These are phyloP conservation scores for Australoheros scitulus DNA, from an alignment of 2,113 vertebrate genomes.

Conservation along the genomic window DNA sequence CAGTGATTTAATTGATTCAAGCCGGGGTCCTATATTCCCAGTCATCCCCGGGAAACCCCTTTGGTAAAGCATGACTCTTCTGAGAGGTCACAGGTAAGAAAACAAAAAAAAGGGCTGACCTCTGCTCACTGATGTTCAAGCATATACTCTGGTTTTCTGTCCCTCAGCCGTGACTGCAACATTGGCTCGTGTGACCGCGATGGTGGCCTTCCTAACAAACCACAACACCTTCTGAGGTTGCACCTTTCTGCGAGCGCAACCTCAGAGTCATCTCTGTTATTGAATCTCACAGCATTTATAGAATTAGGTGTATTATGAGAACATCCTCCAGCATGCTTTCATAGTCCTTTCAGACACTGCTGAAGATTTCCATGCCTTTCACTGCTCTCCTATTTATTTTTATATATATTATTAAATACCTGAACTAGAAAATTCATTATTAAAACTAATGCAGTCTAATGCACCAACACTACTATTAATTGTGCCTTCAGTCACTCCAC, in stretches of 20 bases:
- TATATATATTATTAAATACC: background rate
- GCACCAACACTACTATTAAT: background rate
- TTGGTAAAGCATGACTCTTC: constrained; percentile 26
- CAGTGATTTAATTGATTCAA: constrained; percentile 67
- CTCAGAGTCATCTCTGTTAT: constrained; percentile 6
- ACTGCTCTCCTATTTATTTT: background rate
- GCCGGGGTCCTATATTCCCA: constrained; percentile 12
- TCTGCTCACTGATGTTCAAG: constrained; percentile 40
- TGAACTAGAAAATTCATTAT: background rate
- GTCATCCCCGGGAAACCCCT: constrained; percentile 5
- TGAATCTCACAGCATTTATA: constrained; percentile 22
- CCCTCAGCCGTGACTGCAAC: background rate
- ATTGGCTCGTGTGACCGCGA: constrained; percentile 8
- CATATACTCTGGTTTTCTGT: background rate
- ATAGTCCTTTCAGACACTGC: background rate
- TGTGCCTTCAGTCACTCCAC: background rate
- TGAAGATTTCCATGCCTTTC: background rate
- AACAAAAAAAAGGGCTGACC: constrained; percentile 25
- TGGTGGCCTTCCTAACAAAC: background rate
- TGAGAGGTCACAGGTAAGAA: constrained; percentile 37
- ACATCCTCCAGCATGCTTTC: background rate
- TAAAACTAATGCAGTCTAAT: constrained; percentile 5
- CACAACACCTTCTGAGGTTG: background rate
- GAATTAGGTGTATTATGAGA: background rate
- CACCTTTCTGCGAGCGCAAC: constrained; percentile 3